Evolutionary conservation across 1,140 invertebrate genomes (phyloP), one percentile per base, ranked within the genome.

Genomic region (Drosophila sturtevanti): DNA sequence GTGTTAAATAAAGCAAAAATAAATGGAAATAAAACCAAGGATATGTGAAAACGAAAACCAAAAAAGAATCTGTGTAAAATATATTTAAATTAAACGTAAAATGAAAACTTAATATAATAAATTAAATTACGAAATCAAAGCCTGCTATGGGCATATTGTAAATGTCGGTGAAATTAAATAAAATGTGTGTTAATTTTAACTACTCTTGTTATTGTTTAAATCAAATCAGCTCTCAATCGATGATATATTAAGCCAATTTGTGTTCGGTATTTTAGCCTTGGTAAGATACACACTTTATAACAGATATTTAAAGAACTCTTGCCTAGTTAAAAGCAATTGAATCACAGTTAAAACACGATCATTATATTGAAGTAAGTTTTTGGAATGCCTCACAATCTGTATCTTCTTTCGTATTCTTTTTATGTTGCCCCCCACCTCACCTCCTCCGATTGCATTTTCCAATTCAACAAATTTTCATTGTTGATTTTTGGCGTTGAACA

Each of bases 151-250:
- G 79, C 82, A 44, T 76, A 81, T 82, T 86, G 76, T 87, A 81
- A 86, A 87, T 86, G 81, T 67, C 77, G 76, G 82, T 87, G 75
- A 86, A 86, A 86, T 89, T 82, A 65, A 76, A 82, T 82, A 73
- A 87, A 87, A 68, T 71, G 68, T 72, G 77, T 89, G 84, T 89
- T 89, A 89, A 89, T 82, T 81, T 86, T 89, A 89, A 77, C 58
- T 31, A 51, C 4, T 14, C 21, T 48, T 21, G 0, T 10, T 21
- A 4, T 11, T 11, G 31, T 34, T 34, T 34, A 4, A 34, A 24
- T 24, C 22, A 24, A 24, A 2, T 24, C n/a, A n/a, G n/a, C n/a
- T n/a, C n/a, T n/a, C n/a, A n/a, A n/a, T n/a, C n/a, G n/a, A n/a
- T n/a, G n/a, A n/a, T n/a, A n/a, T n/a, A n/a, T n/a, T n/a, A n/a